phyloP scores from a whole-genome alignment of 2,113 vertebrate species.

The Siniperca knerii region DNA sequence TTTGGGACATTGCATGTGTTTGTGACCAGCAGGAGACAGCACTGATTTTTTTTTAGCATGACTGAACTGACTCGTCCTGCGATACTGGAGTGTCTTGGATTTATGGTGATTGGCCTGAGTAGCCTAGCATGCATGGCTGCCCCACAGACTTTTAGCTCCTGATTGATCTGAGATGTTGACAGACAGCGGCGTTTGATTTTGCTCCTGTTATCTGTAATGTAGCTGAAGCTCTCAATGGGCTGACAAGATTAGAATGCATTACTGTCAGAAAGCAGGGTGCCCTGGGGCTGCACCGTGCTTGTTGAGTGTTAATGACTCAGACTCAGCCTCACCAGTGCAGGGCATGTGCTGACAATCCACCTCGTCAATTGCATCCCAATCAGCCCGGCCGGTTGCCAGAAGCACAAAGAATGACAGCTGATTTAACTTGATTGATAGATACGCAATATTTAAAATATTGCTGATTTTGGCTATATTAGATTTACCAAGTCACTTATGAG shows the following conservation, averaged over 20 bases:
- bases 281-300: conserved; percentile 74
- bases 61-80: conserved; percentile 9
- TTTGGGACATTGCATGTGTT: conserved; percentile 40
- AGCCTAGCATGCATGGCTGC: conserved; percentile 53
- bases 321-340: conserved; percentile 63
- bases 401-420: conserved; percentile 49
- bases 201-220: conserved; percentile 83
- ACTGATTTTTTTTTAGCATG: conserved; percentile 8
- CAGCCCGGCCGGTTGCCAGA: conserved; percentile 40
- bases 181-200: conserved; percentile 76
- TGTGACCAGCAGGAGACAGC: conserved; percentile 35
- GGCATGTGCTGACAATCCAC: conserved; percentile 71
- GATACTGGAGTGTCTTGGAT: conserved; percentile 11
- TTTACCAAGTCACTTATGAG: conserved; percentile 19
- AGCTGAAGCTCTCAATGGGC: conserved; percentile 80
- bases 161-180: conserved; percentile 82
- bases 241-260: conserved; percentile 85
- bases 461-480: conserved; percentile 44
- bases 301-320: conserved; percentile 82
- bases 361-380: conserved; percentile 74
- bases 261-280: conserved; percentile 77
- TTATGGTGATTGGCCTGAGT: conserved; percentile 47
- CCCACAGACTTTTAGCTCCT: conserved; percentile 64
- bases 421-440: conserved; percentile 60
- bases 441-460: conserved; percentile 28